A percentile compares a stretch with the other conserved stretches of the same genome.
Evolutionary conservation across 2,797 vertebrate species (phyloP).

Genomic region (Hypotaenidia okinawae): DNA sequence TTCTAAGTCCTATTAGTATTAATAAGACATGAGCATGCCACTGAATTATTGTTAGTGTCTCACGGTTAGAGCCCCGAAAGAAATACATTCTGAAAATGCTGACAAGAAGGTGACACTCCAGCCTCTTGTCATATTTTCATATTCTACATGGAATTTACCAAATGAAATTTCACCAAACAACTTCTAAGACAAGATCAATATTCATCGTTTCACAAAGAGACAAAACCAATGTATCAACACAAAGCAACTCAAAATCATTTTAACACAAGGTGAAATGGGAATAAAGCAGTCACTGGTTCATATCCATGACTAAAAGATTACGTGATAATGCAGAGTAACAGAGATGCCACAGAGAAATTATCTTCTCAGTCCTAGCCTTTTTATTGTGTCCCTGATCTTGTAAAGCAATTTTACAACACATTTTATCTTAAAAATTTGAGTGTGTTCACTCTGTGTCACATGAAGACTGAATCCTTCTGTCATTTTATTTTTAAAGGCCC

Average conservation of each 20-base stretch:
- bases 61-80: background rate
- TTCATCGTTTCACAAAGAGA: background rate
- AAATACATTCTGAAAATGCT: background rate
- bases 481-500: background rate
- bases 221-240: background rate
- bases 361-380: background rate
- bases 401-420: background rate
- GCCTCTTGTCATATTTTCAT: background rate
- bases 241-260: background rate
- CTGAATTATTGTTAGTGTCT: conserved; percentile 13
- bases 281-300: background rate
- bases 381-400: background rate
- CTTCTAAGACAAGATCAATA: background rate
- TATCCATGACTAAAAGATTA: background rate
- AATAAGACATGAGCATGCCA: conserved; percentile 19
- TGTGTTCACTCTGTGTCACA: background rate
- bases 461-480: background rate
- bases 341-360: background rate
- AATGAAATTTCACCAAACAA: background rate
- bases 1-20: background rate
- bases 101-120: background rate
- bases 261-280: background rate
- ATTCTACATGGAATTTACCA: background rate
- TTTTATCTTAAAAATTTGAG: background rate
- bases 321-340: background rate